These are phyloP conservation scores for Acanthoscelides obtectus DNA, from an alignment of 2,888 invertebrate species.

Conservation along the genomic window DNA sequence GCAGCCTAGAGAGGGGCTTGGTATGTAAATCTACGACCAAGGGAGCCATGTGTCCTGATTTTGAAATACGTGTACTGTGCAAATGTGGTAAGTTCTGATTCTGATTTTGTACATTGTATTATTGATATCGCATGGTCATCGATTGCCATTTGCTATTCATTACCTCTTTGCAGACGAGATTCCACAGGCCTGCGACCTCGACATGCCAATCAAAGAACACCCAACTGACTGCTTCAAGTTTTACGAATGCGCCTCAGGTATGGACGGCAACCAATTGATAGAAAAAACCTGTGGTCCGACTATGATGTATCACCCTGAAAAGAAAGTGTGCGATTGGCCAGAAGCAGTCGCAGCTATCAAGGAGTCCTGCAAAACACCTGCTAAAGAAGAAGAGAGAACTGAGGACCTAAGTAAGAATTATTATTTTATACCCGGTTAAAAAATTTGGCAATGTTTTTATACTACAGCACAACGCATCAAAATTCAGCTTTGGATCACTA, in stretches of 20 bases:
- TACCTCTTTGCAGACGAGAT: neutral
- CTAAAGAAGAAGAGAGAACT: neutral
- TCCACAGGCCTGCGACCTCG: constrained; percentile 42
- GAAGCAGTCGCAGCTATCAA: constrained; percentile 52
- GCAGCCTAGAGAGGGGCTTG: constrained; percentile 69
- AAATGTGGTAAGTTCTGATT: constrained; percentile 51
- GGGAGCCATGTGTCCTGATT: constrained; percentile 63
- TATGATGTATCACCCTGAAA: constrained; percentile 63
- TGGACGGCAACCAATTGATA: constrained; percentile 43
- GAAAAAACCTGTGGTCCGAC: constrained; percentile 62
- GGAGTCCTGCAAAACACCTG: constrained; percentile 53
- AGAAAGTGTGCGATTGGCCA: constrained; percentile 52
- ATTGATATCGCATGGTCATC: neutral
- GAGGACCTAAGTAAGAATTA: neutral
- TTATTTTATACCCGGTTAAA: neutral
- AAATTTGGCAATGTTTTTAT: neutral
- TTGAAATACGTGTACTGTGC: constrained; percentile 77
- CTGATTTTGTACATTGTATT: too few species aligned
- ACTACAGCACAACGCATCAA: too few species aligned
- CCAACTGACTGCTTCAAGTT: constrained; percentile 65
- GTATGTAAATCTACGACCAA: constrained; percentile 52
- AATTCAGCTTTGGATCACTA: too few species aligned
- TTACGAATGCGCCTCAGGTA: constrained; percentile 59
- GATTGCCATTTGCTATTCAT: too few species aligned
- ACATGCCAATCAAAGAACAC: constrained; percentile 56